These are phyloP conservation scores for Amazona ochrocephala DNA, from an alignment of 2,797 vertebrate species.

Conservation along the genomic window DNA sequence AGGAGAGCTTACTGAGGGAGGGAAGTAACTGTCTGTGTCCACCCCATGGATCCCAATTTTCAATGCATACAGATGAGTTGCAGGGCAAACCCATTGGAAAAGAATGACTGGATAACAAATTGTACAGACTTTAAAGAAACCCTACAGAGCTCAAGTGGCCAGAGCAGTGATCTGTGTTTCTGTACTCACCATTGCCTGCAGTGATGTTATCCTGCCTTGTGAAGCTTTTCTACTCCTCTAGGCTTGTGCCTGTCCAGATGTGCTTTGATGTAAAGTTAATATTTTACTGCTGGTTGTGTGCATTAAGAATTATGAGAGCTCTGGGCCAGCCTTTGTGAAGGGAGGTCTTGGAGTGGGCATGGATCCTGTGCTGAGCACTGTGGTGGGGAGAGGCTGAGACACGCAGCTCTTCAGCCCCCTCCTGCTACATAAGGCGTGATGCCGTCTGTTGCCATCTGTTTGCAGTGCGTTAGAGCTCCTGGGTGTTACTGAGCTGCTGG, in stretches of 20 bases:
- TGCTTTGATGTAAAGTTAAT: not conserved
- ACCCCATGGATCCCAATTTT: fast-evolving
- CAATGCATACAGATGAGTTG: not conserved
- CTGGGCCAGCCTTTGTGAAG: not conserved
- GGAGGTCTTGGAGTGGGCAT: fast-evolving
- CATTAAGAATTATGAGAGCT: not conserved
- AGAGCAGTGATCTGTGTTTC: not conserved
- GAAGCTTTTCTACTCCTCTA: not conserved
- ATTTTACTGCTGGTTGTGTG: not conserved
- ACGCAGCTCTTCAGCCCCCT: not conserved
- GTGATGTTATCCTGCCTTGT: not conserved
- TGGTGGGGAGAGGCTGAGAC: not conserved
- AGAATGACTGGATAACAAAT: not conserved
- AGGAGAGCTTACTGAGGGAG: not conserved
- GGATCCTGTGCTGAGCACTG: not conserved
- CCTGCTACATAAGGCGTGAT: not conserved
- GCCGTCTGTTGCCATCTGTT: not conserved
- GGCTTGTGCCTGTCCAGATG: not conserved
- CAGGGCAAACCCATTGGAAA: not conserved
- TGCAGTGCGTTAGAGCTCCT: not conserved
- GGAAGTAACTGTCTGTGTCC: not conserved
- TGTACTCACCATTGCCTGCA: not conserved
- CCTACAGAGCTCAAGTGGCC: not conserved
- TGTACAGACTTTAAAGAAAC: no score
- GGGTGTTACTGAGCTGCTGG: not conserved